Percentiles rank a stretch among this genome's conserved stretches.
These are phyloP conservation scores for Isurus oxyrinchus DNA, from an alignment of 2,113 vertebrate genomes.

Conservation along the genomic window DNA sequence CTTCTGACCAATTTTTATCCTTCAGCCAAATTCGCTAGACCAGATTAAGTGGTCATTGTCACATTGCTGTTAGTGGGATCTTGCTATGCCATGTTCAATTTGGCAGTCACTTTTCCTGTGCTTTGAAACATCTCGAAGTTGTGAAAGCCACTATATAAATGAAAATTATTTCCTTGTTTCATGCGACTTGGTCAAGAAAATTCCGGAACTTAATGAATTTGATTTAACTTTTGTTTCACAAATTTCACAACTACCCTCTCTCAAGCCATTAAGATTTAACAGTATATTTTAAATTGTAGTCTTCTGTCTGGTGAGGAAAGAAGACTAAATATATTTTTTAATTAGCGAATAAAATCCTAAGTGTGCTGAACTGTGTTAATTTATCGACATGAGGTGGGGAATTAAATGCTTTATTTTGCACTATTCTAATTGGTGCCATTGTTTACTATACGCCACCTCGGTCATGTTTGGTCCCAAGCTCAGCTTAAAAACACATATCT, in stretches of 20 bases:
- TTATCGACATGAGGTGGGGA: neutral
- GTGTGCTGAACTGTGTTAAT: neutral
- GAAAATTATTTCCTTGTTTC: neutral
- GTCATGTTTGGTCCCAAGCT: neutral
- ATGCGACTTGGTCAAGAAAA: neutral
- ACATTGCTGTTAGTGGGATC: neutral
- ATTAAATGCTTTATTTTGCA: neutral
- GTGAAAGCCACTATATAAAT: neutral
- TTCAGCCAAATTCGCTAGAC: neutral
- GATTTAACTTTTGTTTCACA: neutral
- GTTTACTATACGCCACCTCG: neutral
- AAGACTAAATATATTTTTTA: neutral
- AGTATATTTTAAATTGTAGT: neutral
- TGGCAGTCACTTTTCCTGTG: neutral
- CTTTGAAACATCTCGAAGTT: too few relatives aligned
- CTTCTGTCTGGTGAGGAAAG: neutral
- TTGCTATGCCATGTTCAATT: neutral
- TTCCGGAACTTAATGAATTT: neutral
- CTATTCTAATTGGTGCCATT: neutral
- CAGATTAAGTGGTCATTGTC: neutral
- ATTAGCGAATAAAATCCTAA: neutral
- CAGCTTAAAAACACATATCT: neutral
- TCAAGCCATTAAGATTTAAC: neutral
- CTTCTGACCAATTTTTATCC: neutral
- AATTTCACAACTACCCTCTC: neutral